A percentile compares a stretch with the other conserved stretches of the same genome.
phyloP scores from a whole-genome alignment of 2,113 vertebrate genomes.

The Ptilonorhynchus violaceus region DNA sequence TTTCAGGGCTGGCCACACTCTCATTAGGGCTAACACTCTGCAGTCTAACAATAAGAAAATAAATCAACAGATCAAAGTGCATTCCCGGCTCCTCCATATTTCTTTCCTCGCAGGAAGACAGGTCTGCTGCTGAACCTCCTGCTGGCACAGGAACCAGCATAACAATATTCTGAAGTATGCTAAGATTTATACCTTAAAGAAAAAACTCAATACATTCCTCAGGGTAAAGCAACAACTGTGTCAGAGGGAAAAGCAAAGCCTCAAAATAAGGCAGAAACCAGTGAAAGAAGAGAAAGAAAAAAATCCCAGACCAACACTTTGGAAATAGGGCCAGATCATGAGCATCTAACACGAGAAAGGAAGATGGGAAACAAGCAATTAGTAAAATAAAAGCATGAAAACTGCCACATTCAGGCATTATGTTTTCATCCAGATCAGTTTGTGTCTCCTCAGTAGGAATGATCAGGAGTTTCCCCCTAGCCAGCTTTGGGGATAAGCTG shows the following conservation, averaged over 20 bases:
- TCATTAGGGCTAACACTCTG: background rate
- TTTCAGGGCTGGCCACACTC: background rate
- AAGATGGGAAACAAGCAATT: background rate
- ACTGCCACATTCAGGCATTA: background rate
- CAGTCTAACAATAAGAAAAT: background rate
- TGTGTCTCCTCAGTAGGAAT: background rate
- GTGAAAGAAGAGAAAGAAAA: background rate
- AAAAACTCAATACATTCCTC: background rate
- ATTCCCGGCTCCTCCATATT: background rate
- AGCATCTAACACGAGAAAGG: background rate
- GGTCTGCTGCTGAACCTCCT: background rate
- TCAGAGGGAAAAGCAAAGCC: background rate
- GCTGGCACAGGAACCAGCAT: background rate
- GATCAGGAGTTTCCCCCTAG: background rate
- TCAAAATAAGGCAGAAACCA: background rate
- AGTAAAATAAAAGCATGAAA: background rate
- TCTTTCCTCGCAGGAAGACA: background rate
- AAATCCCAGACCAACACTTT: background rate
- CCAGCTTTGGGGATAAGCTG: background rate
- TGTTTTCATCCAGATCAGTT: background rate
- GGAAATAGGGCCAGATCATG: background rate
- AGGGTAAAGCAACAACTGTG: background rate
- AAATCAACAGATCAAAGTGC: background rate
- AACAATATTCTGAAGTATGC: background rate
- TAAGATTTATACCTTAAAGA: background rate